Base-by-base conservation (phyloP, 2,797 vertebrate species). In the Dicrostonyx torquatus region DNA sequence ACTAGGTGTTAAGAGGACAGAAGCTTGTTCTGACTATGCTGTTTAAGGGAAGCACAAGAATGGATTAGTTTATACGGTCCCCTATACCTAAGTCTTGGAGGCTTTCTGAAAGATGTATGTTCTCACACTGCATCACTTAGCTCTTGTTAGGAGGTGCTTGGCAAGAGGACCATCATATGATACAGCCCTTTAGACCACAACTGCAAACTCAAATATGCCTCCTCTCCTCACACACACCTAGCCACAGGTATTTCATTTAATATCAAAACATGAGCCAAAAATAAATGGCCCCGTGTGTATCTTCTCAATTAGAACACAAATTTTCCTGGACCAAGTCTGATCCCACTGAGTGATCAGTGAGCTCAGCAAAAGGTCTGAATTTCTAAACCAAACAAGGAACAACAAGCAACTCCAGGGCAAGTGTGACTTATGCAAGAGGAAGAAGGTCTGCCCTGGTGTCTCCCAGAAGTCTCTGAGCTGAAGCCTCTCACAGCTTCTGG, bases 401-500 rank as follows among this genome's bases (percentile, higher is more conserved):
- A 6, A 64, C 9, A 26, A 14, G 2, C 68, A 60, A 17, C n/a
- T 85, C 68, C 87, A 48, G 78, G 37, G 40, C 18, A 75, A 37
- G 58, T 66, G 53, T 43, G 22, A 34, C 55, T 13, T 72, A 64
- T 0, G 0, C 0, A 18, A n/a, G 29, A 80, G 45, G n/a, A 29
- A 87, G 43, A 55, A 12, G 31, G 31, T 37, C 22, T 53, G 5
- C 5, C 24, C 18, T 31, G 37, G 22, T 37, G 24, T n/a, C n/a
- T 15, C 31, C 22, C 3, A 45, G 3, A 55, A 31, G 31, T 43
- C 24, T n/a, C 0, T 0, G 0, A 3, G 15, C 20, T 11, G 13
- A 10, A 26, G 37, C 0, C 15, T 37, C n/a, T 45, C 29, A 4
- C 18, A 10, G 22, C 13, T 5, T 62, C 76, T 60, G 26, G 11